Base-by-base conservation (phyloP, 2,113 vertebrate genomes). In the Ursus arctos region DNA sequence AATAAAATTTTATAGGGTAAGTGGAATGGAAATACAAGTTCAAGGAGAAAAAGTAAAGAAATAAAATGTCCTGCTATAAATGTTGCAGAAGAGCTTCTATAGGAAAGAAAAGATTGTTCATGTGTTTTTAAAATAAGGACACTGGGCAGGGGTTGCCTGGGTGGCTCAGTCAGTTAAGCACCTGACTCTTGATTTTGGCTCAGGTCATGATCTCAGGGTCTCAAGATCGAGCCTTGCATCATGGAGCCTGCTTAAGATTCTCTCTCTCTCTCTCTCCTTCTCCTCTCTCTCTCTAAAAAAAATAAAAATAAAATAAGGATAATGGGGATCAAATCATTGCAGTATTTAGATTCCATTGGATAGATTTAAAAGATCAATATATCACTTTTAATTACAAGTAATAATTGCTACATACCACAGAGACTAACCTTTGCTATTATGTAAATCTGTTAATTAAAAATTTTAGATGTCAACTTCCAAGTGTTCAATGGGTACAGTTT, bases 321-420 rank as follows among this genome's bases (percentile, higher is more conserved):
- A 88, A 40, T 13, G 53, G 7, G 22, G 26, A 55, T 59, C 19
- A 72, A 55, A 59, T 84, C 31, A 72, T 4, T 65, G 19, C 33
- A 24, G 24, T 69, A 69, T 63, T 88, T 76, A 77, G 10, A 65
- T 81, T 47, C 36, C 63, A 84, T 19, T 71, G 28, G 15, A 21
- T 61, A 74, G 61, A 80, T 31, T 79, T 63, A 88, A 92, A 51
- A 79, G 40, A 88, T n/a, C 51, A 74, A 49, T 61, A n/a, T 33
- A 91, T 80, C 36, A n/a, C 36, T 91, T 96, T 93, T 91, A 88
- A 91, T 57, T 84, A 76, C 49, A 96, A 92, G 79, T 74, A 89
- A 71, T 82, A 88, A 87, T 43, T 82, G 24, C 47, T 59, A 59
- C 15, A 8, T n/a, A 13, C 26, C 31, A 74, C 24, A 86, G 84